Conservation (phyloP, 2,888 invertebrate species). For the Pollenia angustigena region DNA sequence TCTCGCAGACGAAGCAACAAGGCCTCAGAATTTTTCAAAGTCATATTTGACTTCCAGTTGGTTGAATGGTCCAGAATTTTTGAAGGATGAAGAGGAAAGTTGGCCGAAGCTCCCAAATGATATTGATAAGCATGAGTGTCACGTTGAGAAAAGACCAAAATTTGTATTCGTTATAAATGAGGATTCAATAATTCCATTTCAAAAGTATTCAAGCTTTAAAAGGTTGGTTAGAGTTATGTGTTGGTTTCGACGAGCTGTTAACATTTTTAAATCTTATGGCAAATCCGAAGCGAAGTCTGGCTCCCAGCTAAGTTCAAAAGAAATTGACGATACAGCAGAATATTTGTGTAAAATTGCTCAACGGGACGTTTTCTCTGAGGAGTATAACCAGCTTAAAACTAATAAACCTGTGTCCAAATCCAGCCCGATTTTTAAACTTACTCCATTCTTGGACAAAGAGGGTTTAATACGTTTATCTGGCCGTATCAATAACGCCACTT, state of each 20-base stretch:
- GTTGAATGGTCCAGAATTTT: too few species aligned
- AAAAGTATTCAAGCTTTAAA: not conserved
- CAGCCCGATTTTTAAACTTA: constrained; percentile 3
- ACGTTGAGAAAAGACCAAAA: not conserved
- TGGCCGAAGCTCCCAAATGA: not conserved
- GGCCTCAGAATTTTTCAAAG: not conserved
- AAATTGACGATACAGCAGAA: not conserved
- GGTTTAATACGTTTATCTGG: not conserved
- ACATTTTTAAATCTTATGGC: not conserved
- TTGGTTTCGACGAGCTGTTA: not conserved
- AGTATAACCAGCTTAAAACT: not conserved
- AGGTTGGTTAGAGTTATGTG: not conserved
- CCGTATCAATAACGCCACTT: constrained; percentile 2
- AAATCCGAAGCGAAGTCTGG: not conserved
- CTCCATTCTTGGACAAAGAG: not conserved
- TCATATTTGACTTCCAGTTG: too few species aligned
- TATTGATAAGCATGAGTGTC: not conserved
- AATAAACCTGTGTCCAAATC: not conserved
- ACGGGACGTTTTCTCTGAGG: not conserved
- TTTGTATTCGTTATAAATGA: not conserved
- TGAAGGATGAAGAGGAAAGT: too few species aligned
- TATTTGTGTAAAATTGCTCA: not conserved
- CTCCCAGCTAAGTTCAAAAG: not conserved
- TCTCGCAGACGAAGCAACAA: not conserved
- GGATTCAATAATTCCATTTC: not conserved